Evolutionary conservation across 2,113 vertebrate species (phyloP).

Genomic region (Chrysochloris asiatica): DNA sequence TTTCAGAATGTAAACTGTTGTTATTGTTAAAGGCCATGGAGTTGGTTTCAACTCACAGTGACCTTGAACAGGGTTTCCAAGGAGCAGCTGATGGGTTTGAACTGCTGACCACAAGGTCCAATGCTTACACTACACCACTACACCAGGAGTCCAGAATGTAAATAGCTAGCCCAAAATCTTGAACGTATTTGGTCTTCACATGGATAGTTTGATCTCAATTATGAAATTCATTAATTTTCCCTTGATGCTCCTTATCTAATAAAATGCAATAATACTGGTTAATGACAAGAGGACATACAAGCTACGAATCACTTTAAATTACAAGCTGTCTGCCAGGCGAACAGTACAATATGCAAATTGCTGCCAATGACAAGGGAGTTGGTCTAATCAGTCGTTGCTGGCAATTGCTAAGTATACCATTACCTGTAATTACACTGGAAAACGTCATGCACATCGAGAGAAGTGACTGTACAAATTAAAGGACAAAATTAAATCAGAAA

Average conservation of each 20-base stretch:
- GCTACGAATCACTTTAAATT: slow-evolving; percentile 55
- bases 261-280: slow-evolving; percentile 49
- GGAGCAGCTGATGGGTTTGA: too few relatives aligned
- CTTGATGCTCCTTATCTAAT: slow-evolving; percentile 25
- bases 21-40: too few relatives aligned
- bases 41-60: too few relatives aligned
- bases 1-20: too few relatives aligned
- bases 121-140: too few relatives aligned
- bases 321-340: slow-evolving; percentile 70
- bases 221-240: not conserved
- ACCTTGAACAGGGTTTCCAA: too few relatives aligned
- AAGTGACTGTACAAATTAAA: slow-evolving; percentile 17
- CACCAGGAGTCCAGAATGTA: not conserved
- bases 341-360: slow-evolving; percentile 65
- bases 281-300: slow-evolving; percentile 56
- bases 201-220: not conserved
- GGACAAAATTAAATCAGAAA: slow-evolving; percentile 48
- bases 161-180: not conserved
- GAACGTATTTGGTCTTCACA: not conserved
- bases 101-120: too few relatives aligned
- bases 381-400: not conserved
- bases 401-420: not conserved
- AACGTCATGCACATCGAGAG: not conserved
- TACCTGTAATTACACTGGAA: slow-evolving; percentile 34
- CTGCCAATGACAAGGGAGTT: slow-evolving; percentile 15